Base-by-base conservation (phyloP, 2,797 vertebrate species). In the Poeciliopsis paucimaculata region DNA sequence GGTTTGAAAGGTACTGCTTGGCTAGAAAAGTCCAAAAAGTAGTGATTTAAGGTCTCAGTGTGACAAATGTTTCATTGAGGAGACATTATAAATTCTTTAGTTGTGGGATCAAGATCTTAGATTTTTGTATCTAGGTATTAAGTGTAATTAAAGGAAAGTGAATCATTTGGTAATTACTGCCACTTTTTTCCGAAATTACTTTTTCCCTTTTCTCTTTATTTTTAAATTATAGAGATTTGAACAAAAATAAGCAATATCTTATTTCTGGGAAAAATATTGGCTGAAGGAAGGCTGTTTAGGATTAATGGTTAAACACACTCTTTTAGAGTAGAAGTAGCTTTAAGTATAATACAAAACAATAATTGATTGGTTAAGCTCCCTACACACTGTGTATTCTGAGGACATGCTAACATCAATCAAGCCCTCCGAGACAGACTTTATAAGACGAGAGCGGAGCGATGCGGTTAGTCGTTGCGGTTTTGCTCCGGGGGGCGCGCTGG, bases 391-490 rank as follows among this genome's bases (percentile, higher is more conserved):
- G 51, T 77, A 23, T 36, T 55, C 23, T 26, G 26, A 76, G 34
- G 66, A 57, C 64, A 64, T 34, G 57, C 47, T 70, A 77, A 75
- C 72, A 82, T 90, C 78, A 87, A 82, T 89, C 66, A 18, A 77
- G 79, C 62, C 82, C 81, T 84, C 70, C 77, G 77, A 81, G 76
- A 68, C 68, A 49, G 70, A 64, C 72, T 86, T 74, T 36, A 79
- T 77, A 82, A 91, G 87, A 81, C 80, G 26, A 79, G 31, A 82
- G 76, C 26, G 71, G 43, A 70, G 75, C 64, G 77, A 73, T 88
- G 88, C 82, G 88, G 90, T 88, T 89, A 64, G 80, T 57, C 71
- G 73, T 45, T 88, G 90, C 87, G 91, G 90, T 91, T 88, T 91
- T 68, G 83, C 91, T 79, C 49, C 34, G 26, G 86, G 86, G 82